These are phyloP conservation scores for Latrodectus geometricus DNA, from an alignment of 1,140 invertebrate genomes.

Conservation along the genomic window DNA sequence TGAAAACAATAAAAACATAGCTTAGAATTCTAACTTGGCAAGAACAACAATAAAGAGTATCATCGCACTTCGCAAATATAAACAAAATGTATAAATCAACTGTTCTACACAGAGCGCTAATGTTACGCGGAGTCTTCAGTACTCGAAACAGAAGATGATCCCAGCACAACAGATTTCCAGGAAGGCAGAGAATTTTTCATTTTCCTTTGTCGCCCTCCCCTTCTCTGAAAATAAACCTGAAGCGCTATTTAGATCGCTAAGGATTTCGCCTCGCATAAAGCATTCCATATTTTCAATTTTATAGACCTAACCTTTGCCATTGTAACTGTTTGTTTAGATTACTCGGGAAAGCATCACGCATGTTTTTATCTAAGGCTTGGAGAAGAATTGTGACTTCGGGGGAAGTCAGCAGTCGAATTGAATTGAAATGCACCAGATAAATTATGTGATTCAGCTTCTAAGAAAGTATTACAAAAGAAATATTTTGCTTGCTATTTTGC, in stretches of 20 bases:
- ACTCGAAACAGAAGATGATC: slow-evolving; percentile 24
- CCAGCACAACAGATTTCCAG: slow-evolving; percentile 37
- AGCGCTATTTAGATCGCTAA: slow-evolving; percentile 9
- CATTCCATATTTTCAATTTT: slow-evolving; percentile 45
- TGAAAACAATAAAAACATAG: slow-evolving; percentile 25
- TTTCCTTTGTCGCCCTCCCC: background rate
- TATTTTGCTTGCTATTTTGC: too few relatives aligned
- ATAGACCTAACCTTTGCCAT: background rate
- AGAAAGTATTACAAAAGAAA: too few relatives aligned
- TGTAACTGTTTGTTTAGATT: slow-evolving; percentile 2
- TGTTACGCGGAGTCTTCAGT: slow-evolving; percentile 9
- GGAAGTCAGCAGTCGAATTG: too few relatives aligned
- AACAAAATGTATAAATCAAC: slow-evolving; percentile 43
- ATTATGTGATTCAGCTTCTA: too few relatives aligned
- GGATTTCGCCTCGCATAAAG: slow-evolving; percentile 19
- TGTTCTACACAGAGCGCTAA: slow-evolving; percentile 5
- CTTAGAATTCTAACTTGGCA: background rate
- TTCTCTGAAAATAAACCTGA: background rate
- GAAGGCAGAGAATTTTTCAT: slow-evolving; percentile 18
- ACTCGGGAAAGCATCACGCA: background rate
- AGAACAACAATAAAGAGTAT: slow-evolving; percentile 27
- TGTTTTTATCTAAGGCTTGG: background rate
- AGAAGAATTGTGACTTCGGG: too few relatives aligned
- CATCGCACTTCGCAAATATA: slow-evolving; percentile 15
- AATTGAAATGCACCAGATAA: too few relatives aligned